Evolutionary conservation across 2,113 vertebrate species (phyloP).

Genomic region (Dipodomys merriami): DNA sequence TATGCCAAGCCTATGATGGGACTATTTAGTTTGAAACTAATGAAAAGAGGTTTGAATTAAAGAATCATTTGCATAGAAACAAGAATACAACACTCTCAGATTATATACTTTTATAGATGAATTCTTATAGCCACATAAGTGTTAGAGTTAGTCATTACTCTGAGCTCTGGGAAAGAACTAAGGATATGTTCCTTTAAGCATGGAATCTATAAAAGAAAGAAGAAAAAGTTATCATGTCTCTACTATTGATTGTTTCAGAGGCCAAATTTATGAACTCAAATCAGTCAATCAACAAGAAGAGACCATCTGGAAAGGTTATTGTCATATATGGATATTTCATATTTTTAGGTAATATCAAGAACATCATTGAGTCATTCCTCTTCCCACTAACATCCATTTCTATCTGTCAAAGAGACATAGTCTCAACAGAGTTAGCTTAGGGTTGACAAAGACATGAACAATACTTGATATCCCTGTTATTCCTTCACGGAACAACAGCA

Average conservation of each 20-base stretch:
- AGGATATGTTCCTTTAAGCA: not conserved
- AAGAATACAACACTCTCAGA: conserved; percentile 14
- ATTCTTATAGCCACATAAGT: not conserved
- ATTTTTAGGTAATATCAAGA: conserved; percentile 25
- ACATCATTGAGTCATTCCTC: conserved; percentile 32
- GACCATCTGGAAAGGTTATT: conserved; percentile 28
- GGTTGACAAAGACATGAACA: conserved; percentile 33
- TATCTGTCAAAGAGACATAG: conserved; percentile 53
- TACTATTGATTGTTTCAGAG: not conserved
- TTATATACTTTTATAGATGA: not conserved
- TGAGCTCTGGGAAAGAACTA: conserved; percentile 1
- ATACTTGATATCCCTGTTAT: conserved; percentile 15
- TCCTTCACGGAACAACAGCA: conserved; percentile 20
- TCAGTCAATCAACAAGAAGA: conserved; percentile 51
- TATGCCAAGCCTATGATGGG: not conserved
- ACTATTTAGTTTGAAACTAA: not conserved
- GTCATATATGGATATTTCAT: not conserved
- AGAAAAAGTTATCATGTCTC: not conserved
- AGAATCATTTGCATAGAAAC: conserved; percentile 38
- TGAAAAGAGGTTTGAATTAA: not conserved
- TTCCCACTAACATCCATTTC: conserved; percentile 47
- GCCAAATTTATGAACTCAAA: not conserved
- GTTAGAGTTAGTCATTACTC: not conserved
- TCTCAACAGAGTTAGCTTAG: conserved; percentile 27
- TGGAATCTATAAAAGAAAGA: not conserved